Base-by-base conservation (phyloP, 2,888 invertebrate genomes). In the Pristionchus mayeri region DNA sequence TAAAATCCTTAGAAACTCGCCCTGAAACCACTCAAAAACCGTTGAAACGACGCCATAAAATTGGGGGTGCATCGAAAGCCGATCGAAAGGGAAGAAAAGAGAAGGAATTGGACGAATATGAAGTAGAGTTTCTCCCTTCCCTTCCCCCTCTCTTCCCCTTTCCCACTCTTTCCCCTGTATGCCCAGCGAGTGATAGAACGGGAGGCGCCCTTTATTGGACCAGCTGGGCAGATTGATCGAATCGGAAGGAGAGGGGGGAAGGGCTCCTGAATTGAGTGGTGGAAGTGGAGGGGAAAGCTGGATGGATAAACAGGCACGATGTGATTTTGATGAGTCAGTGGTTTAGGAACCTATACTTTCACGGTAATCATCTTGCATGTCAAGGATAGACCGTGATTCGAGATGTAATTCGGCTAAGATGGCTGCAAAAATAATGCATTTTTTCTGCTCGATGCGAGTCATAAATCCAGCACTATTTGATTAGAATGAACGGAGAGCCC, bases 141-240 rank as follows among this genome's bases (percentile, higher is more conserved):
- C 71, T 63, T 18, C 21, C 63, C 4, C 34, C 4, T 63, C 71
- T 71, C 40, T n/a, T 40, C 44, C 9, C 21, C n/a, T 21, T 40
- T 9, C 44, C 9, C 40, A 11, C 71, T n/a, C n/a, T 40, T 24
- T 40, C 37, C 16, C 16, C 13, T 71, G 71, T 71, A 71, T 71
- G 71, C 71, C n/a, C 24, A 71, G 71, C 7, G 71, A 71, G 71
- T 40, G n/a, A 71, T 71, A 71, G 71, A 71, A 71, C 71, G 71
- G 71, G 71, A 63, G 71, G 44, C 21, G 37, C 40, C 34, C n/a
- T 6, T 71, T 71, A 71, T 71, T 71, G 71, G 71, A 44, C 71
- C 40, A 71, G 71, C 71, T 71, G 71, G 71, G 13, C 37, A n/a
- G 13, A 40, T 71, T 40, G 40, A 40, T 71, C 40, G 40, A 44